Percentiles rank a stretch among this genome's conserved stretches.
Evolutionary conservation across 2,797 vertebrate genomes (phyloP).

Genomic region (Clarias fuscus): DNA sequence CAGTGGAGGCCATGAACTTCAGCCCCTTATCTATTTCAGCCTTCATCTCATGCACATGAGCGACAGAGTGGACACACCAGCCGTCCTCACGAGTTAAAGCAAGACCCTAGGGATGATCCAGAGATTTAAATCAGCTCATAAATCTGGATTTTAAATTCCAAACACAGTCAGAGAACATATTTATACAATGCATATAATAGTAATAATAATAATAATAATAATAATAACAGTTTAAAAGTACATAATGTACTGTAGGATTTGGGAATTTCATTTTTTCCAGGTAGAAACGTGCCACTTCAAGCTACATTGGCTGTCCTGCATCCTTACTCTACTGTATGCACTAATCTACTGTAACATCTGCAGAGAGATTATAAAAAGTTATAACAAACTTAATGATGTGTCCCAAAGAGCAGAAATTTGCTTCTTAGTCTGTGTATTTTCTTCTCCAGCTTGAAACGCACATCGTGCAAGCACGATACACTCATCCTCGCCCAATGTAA

Average conservation of each 20-base stretch:
- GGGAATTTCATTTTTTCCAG: neutral
- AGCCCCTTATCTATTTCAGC: conserved; percentile 83
- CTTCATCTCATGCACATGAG: conserved; percentile 91
- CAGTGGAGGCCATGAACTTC: conserved; percentile 83
- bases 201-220: no score
- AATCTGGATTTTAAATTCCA: neutral
- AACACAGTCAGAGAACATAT: neutral
- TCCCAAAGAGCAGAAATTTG: neutral
- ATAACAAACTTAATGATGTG: neutral
- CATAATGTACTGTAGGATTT: neutral
- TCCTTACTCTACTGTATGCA: no score
- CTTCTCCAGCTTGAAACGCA: neutral
- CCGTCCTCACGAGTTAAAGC: conserved; percentile 79
- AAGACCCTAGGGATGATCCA: conserved; percentile 75
- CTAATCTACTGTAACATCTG: neutral
- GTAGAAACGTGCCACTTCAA: neutral
- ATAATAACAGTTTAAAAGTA: neutral
- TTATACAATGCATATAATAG: neutral
- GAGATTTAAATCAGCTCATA: neutral
- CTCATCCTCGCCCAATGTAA: neutral
- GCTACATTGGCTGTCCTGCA: neutral
- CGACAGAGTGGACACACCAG: conserved; percentile 87
- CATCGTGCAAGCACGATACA: neutral
- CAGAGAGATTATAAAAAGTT: neutral
- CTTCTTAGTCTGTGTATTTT: neutral